phyloP scores from a whole-genome alignment of 1,140 invertebrate species.

The Oryctes rhinoceros region DNA sequence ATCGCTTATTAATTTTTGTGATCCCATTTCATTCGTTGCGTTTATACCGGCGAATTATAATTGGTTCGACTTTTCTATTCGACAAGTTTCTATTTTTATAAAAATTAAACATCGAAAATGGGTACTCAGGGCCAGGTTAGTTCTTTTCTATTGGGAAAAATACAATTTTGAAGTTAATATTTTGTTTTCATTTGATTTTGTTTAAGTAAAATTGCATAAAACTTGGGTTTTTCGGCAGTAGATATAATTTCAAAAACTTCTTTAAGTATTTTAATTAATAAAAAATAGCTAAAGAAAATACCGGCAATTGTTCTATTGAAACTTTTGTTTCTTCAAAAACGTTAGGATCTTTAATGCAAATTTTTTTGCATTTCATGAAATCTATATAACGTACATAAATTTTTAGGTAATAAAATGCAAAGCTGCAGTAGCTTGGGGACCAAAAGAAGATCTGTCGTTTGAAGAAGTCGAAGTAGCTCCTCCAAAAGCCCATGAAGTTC shows the following conservation, averaged over 20 bases:
- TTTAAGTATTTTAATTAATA: no score
- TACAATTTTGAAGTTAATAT: background rate
- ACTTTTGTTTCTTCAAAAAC: background rate
- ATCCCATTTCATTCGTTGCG: background rate
- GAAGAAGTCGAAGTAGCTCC: conserved; percentile 96
- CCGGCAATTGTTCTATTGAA: no score
- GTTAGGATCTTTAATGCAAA: background rate
- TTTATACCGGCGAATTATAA: background rate
- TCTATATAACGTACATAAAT: background rate
- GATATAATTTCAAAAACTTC: no score
- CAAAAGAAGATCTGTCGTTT: conserved; percentile 84
- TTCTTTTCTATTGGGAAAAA: background rate
- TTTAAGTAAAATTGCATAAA: no score
- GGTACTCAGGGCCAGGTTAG: conserved; percentile 25
- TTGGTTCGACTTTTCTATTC: background rate
- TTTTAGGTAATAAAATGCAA: conserved; percentile 82
- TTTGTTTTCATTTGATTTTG: background rate
- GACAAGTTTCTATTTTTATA: background rate
- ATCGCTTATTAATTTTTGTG: background rate
- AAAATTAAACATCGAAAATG: background rate
- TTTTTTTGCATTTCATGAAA: background rate
- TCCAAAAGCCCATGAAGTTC: conserved; percentile 88
- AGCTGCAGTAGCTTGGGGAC: conserved; percentile 92
- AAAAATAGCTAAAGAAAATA: no score
- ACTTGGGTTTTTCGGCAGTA: no score